Conservation (phyloP, 2,888 invertebrate genomes). For the Smittia sp. region DNA sequence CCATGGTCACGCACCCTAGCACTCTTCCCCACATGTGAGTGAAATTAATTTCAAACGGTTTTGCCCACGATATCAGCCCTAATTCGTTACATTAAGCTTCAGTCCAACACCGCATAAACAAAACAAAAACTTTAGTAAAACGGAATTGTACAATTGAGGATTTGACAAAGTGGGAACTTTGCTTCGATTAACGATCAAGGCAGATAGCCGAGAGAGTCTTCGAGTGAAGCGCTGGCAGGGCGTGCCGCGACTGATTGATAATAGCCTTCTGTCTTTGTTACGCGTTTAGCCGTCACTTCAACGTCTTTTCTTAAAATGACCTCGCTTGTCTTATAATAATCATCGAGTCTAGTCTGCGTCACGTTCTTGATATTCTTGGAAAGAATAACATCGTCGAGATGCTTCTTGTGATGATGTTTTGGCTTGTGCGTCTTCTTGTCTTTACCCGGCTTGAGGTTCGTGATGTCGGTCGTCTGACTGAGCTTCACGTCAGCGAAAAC, state of each 20-base stretch:
- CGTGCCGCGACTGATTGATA: conserved; percentile 51
- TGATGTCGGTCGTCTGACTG: conserved; percentile 68
- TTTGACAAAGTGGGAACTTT: background rate
- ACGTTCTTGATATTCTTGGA: conserved; percentile 2
- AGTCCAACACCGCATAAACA: background rate
- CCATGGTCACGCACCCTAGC: no score
- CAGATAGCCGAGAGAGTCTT: conserved; percentile 55
- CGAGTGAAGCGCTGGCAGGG: conserved; percentile 53
- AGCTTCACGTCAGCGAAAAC: conserved; percentile 75
- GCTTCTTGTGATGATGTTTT: conserved; percentile 32
- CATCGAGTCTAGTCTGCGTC: conserved; percentile 3
- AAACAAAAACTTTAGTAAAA: background rate
- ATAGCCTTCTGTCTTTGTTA: conserved; percentile 44
- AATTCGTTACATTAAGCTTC: background rate
- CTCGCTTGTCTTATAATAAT: conserved; percentile 28
- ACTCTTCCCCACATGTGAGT: background rate
- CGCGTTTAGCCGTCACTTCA: conserved; percentile 31
- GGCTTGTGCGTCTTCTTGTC: conserved; percentile 44
- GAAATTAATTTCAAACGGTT: conserved; percentile 26
- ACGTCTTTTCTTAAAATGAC: conserved; percentile 34
- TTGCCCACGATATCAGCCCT: background rate
- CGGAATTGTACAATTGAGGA: conserved; percentile 3
- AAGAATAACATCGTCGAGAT: background rate
- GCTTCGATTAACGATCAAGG: conserved; percentile 47
- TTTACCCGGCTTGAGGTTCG: conserved; percentile 51